Conservation (phyloP, 2,113 vertebrate genomes). For the Elaphurus davidianus region DNA sequence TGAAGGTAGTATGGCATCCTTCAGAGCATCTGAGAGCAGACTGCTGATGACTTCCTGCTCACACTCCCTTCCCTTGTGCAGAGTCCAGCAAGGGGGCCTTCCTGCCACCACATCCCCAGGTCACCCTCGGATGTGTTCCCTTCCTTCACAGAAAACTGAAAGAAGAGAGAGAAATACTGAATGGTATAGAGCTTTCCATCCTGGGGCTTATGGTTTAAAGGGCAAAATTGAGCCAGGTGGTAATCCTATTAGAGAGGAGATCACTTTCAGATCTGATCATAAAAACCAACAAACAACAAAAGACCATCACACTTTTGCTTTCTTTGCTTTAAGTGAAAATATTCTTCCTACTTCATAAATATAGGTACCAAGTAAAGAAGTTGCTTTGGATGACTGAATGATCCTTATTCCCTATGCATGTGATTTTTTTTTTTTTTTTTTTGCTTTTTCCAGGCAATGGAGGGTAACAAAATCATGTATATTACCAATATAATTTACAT, state of each 20-base stretch:
- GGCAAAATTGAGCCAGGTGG: background rate
- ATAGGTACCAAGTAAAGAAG: background rate
- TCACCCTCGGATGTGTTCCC: background rate
- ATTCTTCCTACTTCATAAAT: background rate
- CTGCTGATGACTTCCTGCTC: background rate
- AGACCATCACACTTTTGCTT: background rate
- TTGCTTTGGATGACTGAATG: background rate
- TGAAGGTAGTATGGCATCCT: background rate
- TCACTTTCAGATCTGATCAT: background rate
- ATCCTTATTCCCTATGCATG: background rate
- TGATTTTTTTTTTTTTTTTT: background rate
- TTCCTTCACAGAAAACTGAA: background rate
- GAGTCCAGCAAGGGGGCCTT: background rate
- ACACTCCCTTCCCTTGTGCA: background rate
- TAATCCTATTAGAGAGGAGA: background rate
- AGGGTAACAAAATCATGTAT: background rate
- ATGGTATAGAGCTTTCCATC: background rate
- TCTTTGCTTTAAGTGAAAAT: background rate
- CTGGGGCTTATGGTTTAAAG: background rate
- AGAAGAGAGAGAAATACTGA: background rate
- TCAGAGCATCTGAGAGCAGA: background rate
- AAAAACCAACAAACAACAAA: background rate
- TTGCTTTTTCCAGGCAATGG: background rate
- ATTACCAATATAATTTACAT: background rate
- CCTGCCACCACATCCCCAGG: background rate